Conservation (phyloP, 2,113 vertebrate genomes). For the Cynocephalus volans region DNA sequence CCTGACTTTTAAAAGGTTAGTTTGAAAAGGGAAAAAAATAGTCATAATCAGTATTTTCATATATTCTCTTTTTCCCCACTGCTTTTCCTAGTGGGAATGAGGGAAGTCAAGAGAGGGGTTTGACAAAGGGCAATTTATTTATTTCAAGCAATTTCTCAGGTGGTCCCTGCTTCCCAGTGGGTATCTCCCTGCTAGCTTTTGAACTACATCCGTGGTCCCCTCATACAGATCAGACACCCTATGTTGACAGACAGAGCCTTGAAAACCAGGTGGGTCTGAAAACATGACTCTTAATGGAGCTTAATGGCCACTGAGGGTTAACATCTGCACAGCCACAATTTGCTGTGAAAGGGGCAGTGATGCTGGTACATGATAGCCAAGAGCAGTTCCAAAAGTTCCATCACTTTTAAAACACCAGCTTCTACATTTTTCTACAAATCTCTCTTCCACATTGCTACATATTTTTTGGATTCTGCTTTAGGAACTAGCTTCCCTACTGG, state of each 20-base stretch:
- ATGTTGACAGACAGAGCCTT: background rate
- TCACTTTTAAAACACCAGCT: background rate
- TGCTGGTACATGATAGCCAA: background rate
- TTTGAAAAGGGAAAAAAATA: conserved; percentile 14
- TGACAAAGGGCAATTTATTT: background rate
- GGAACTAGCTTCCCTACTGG: background rate
- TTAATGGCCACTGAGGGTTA: background rate
- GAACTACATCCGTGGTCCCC: background rate
- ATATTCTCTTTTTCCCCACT: background rate
- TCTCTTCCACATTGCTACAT: background rate
- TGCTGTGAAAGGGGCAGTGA: background rate
- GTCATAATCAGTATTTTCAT: background rate
- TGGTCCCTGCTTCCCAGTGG: background rate
- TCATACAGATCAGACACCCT: background rate
- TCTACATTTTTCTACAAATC: background rate
- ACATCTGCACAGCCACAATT: accelerated
- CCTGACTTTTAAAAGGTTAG: background rate
- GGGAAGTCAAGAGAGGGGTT: background rate
- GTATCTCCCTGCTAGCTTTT: background rate
- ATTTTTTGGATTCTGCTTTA: background rate
- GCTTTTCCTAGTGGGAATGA: background rate
- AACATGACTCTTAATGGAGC: background rate
- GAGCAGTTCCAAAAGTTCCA: background rate
- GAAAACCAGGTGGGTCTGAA: background rate
- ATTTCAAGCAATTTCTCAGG: background rate